Percentiles rank a stretch among this genome's conserved stretches.
Evolutionary conservation across 1,140 invertebrate genomes (phyloP).

Genomic region (Temnothorax curvispinosus): DNA sequence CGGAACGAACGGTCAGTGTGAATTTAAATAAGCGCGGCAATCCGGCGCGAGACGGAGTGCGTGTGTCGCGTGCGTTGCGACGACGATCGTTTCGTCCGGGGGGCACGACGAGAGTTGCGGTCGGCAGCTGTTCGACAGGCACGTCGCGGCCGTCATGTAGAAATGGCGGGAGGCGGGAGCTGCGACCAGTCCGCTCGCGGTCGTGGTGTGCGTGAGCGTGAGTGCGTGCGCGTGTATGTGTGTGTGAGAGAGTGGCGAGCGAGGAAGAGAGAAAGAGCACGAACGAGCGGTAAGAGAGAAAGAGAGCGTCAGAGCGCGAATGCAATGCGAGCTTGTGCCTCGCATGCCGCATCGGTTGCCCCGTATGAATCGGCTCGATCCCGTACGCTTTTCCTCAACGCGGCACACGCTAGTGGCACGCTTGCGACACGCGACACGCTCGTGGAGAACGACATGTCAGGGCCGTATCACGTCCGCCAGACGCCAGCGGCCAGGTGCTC

Average conservation of each 20-base stretch:
- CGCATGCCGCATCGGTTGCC: neutral
- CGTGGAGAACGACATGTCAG: constrained; percentile 67
- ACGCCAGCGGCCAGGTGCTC: neutral
- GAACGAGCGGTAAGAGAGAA: neutral
- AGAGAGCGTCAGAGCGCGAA: neutral
- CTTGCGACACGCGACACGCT: constrained; percentile 62
- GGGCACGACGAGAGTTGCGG: constrained; percentile 71
- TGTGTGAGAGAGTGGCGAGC: neutral
- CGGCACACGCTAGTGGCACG: neutral
- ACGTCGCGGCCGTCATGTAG: constrained; percentile 72
- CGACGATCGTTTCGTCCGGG: constrained; percentile 70
- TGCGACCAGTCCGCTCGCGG: constrained; percentile 13
- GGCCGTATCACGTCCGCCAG: constrained; percentile 60
- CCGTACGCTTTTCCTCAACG: neutral
- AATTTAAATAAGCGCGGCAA: constrained; percentile 79
- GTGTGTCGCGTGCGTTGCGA: constrained; percentile 68
- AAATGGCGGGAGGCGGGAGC: constrained; percentile 79
- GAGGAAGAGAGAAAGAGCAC: neutral
- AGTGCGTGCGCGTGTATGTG: neutral
- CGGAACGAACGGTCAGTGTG: constrained; percentile 76
- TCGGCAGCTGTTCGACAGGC: constrained; percentile 78
- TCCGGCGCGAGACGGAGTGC: constrained; percentile 26
- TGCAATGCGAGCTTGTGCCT: neutral
- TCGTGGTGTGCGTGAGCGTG: neutral
- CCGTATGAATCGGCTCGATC: neutral